Conservation (phyloP, 2,113 vertebrate genomes). For the Eublepharis macularius region DNA sequence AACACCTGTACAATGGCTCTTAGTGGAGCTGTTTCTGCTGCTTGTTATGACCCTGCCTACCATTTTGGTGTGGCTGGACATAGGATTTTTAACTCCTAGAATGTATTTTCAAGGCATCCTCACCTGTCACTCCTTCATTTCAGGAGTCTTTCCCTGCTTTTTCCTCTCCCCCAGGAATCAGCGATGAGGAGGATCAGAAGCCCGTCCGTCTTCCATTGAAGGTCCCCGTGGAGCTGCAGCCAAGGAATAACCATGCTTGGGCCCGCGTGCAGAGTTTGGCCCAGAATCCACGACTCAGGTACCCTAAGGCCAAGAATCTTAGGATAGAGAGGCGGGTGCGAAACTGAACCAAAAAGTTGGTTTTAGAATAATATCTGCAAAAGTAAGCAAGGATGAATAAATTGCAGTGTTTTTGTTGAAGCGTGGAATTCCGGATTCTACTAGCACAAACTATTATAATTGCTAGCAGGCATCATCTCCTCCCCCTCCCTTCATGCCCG, state of each 20-base stretch:
- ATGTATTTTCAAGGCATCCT: too few relatives aligned
- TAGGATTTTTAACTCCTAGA: too few relatives aligned
- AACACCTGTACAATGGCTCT: not conserved
- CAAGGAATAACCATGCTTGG: constrained; percentile 95
- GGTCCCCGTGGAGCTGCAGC: constrained; percentile 93
- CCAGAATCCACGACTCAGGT: constrained; percentile 98
- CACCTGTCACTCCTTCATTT: constrained; percentile 5
- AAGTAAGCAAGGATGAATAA: not conserved
- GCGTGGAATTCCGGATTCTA: not conserved
- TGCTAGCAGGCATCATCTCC: not conserved
- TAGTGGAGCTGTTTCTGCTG: not conserved
- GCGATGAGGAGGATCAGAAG: constrained; percentile 98
- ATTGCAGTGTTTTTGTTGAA: not conserved
- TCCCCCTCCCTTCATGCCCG: not conserved
- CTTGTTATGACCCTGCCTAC: not conserved
- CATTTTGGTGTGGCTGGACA: too few relatives aligned
- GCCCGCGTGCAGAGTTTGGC: constrained; percentile 94
- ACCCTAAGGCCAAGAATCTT: not conserved
- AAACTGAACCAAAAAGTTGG: not conserved
- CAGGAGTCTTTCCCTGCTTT: not conserved
- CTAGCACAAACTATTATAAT: not conserved
- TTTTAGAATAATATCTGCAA: not conserved
- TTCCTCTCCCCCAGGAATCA: constrained; percentile 79
- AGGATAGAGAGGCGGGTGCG: not conserved
- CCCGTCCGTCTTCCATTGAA: constrained; percentile 93